Percentiles rank a stretch among this genome's conserved stretches.
phyloP scores from a whole-genome alignment of 1,140 invertebrate species.

The Neodiprion fabricii region DNA sequence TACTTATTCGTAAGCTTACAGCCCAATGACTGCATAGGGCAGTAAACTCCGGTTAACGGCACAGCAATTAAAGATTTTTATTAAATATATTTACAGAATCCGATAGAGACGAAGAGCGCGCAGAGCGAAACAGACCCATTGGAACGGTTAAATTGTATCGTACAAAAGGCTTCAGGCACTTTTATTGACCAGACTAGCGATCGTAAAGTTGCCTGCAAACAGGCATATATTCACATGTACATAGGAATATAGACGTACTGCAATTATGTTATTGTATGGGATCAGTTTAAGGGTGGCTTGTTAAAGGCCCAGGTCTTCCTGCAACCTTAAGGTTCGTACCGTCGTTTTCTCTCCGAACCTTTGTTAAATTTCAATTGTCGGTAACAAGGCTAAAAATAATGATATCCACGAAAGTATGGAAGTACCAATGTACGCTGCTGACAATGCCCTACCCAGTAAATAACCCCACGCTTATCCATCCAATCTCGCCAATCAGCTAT shows the following conservation, averaged over 20 bases:
- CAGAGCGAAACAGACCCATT: background rate
- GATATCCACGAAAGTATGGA: no score
- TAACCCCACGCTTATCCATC: no score
- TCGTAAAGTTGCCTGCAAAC: constrained; percentile 1
- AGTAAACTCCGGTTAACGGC: background rate
- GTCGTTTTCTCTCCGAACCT: background rate
- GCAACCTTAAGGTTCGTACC: background rate
- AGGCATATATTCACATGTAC: background rate
- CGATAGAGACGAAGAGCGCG: no score
- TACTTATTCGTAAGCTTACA: no score
- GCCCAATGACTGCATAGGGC: no score
- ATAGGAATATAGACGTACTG: background rate
- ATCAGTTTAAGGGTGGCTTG: constrained; percentile 9
- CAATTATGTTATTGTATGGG: background rate
- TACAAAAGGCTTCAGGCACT: constrained; percentile 1
- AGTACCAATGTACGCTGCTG: no score
- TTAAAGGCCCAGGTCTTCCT: background rate
- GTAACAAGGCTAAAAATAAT: no score
- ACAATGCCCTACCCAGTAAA: no score
- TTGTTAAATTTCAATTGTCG: background rate
- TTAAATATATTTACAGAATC: no score
- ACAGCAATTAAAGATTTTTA: background rate
- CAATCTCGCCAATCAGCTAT: no score
- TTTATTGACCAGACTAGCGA: constrained; percentile 5
- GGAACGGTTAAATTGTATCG: constrained; percentile 12